These are phyloP conservation scores for Dolichopus griseipennis DNA, from an alignment of 2,888 invertebrate species.

Conservation along the genomic window DNA sequence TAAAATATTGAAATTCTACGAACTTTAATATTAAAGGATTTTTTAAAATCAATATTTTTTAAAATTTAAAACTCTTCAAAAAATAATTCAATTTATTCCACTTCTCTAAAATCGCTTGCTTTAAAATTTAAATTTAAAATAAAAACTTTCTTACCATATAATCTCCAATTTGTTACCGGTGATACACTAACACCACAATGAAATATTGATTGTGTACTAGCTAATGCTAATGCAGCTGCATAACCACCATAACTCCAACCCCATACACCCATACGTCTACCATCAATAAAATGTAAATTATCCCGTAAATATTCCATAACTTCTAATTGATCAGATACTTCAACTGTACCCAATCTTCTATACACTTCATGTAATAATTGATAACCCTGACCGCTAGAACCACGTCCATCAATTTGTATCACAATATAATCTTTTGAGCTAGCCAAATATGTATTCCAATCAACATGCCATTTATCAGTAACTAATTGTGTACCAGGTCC, in stretches of 20 bases:
- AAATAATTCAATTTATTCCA: too few species aligned
- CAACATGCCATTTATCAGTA: slow-evolving; percentile 76
- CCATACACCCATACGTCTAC: slow-evolving; percentile 84
- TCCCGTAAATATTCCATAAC: slow-evolving; percentile 82
- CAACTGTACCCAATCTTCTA: slow-evolving; percentile 76
- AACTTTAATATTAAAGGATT: too few species aligned
- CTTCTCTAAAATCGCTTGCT: too few species aligned
- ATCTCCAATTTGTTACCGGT: slow-evolving; percentile 91
- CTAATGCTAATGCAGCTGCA: slow-evolving; percentile 76
- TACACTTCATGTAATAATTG: slow-evolving; percentile 77
- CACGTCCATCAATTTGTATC: slow-evolving; percentile 88
- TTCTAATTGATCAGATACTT: slow-evolving; percentile 90
- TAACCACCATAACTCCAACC: slow-evolving; percentile 97
- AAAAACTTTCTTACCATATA: slow-evolving; percentile 65
- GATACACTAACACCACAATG: slow-evolving; percentile 92
- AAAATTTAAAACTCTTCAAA: too few species aligned
- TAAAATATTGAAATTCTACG: too few species aligned
- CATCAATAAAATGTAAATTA: slow-evolving; percentile 81
- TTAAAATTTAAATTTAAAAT: too few species aligned
- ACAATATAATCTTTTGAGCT: slow-evolving; percentile 81
- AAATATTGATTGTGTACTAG: slow-evolving; percentile 71
- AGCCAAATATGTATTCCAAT: slow-evolving; percentile 81
- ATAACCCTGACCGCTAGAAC: slow-evolving; percentile 83
- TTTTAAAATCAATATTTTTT: too few species aligned
- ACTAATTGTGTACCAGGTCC: slow-evolving; percentile 90